Percentiles rank a stretch among this genome's conserved stretches.
Evolutionary conservation across 2,797 vertebrate species (phyloP).

Genomic region (Peromyscus eremicus): DNA sequence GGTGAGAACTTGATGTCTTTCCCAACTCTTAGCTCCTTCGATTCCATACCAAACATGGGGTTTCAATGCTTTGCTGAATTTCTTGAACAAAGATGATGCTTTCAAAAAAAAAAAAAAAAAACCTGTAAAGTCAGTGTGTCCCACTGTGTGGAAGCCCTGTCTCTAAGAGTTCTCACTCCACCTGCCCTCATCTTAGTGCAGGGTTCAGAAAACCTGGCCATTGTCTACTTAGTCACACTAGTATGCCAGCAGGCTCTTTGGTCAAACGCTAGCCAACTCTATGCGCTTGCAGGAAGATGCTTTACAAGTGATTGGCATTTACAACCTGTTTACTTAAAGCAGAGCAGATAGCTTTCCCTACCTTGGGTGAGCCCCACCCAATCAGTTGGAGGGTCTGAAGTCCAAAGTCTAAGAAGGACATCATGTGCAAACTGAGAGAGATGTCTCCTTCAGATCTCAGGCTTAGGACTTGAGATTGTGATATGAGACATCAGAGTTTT

Average conservation of each 20-base stretch:
- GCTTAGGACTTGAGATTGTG: background rate
- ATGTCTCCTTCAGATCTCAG: background rate
- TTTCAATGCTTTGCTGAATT: background rate
- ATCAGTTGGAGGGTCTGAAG: background rate
- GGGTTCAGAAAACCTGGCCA: background rate
- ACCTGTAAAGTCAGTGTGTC: background rate
- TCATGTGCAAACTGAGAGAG: background rate
- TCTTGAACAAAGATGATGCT: background rate
- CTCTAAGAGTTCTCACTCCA: background rate
- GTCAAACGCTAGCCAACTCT: background rate
- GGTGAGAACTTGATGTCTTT: background rate
- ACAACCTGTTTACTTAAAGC: background rate
- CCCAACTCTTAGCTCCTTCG: background rate
- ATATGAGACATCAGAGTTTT: background rate
- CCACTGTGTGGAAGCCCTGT: background rate
- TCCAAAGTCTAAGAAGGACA: background rate
- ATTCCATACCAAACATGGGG: background rate
- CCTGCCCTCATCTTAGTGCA: background rate
- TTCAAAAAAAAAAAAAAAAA: background rate
- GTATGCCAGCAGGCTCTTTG: rapidly evolving
- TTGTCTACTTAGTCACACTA: background rate
- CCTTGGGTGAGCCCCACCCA: background rate
- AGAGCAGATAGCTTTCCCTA: background rate
- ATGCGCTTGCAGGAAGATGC: background rate
- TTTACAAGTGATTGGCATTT: background rate